A percentile compares a stretch with the other conserved stretches of the same genome.
Conservation (phyloP, 2,797 vertebrate species). For the Garrulus glandarius region DNA sequence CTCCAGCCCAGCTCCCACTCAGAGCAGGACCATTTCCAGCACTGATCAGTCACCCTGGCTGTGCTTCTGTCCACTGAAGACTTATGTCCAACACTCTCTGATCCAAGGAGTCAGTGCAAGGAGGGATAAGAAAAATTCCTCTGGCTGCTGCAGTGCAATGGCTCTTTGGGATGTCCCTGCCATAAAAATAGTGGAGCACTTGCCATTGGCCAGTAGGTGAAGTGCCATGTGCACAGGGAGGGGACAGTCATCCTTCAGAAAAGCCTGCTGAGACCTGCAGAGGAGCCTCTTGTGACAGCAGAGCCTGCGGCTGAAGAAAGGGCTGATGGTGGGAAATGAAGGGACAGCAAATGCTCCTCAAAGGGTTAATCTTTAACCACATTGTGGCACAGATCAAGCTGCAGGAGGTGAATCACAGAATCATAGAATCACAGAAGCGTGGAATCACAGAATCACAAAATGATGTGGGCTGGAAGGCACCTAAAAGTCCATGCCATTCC, state of each 20-base stretch:
- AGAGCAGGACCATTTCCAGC: not conserved
- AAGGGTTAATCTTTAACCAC: not conserved
- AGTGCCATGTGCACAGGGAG: not conserved
- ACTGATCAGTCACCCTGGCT: not conserved
- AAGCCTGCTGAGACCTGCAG: not conserved
- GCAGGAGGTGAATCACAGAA: not conserved
- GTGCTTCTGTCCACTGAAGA: not conserved
- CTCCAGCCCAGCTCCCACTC: not conserved
- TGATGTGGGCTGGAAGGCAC: not conserved
- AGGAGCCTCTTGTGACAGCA: not conserved
- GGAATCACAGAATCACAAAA: not conserved
- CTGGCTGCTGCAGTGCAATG: not conserved
- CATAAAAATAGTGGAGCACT: not conserved
- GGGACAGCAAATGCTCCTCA: not conserved
- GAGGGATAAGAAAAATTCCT: not conserved
- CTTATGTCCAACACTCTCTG: rapidly evolving
- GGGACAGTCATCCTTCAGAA: not conserved
- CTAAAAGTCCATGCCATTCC: not conserved
- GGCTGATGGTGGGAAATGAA: rapidly evolving
- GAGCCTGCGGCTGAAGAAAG: not conserved
- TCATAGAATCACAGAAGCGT: rapidly evolving
- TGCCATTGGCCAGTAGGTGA: not conserved
- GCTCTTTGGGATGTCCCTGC: not conserved
- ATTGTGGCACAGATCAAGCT: not conserved
- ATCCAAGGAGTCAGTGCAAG: not conserved